Conservation (phyloP, 1,140 invertebrate genomes). For the Macrotrachela quadricornifera region DNA sequence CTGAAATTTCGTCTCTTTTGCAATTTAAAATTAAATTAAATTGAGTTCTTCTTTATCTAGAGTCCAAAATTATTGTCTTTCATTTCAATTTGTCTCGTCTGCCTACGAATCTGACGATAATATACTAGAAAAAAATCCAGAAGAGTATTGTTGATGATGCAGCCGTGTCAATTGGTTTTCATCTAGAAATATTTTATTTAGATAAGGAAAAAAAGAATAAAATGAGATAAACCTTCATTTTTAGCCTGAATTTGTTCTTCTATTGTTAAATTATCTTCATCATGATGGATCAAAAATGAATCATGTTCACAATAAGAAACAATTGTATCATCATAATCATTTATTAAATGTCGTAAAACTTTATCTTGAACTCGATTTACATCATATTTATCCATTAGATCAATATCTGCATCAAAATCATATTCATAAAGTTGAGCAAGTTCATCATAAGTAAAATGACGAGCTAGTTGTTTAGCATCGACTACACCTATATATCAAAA, state of each 20-base stretch:
- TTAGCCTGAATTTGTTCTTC: not conserved
- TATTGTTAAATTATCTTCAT: constrained; percentile 1
- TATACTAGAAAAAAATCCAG: no score
- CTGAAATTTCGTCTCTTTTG: no score
- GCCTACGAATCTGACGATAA: no score
- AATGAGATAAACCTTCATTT: no score
- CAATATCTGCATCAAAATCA: constrained; percentile 35
- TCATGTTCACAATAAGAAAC: constrained; percentile 74
- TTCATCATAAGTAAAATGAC: constrained; percentile 72
- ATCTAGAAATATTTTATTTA: no score
- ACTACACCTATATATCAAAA: constrained; percentile 51
- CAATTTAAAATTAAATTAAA: no score
- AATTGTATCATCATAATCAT: constrained; percentile 45
- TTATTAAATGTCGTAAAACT: constrained; percentile 59
- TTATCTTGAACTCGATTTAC: constrained; percentile 39
- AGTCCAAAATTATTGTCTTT: no score
- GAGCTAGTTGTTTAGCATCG: constrained; percentile 84
- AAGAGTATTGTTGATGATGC: no score
- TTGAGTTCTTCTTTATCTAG: no score
- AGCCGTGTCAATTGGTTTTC: no score
- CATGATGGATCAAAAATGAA: constrained; percentile 49
- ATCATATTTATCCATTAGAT: not conserved
- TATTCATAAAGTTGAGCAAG: constrained; percentile 67
- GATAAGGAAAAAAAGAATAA: no score
- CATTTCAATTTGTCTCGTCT: no score